These are phyloP conservation scores for Kryptopterus vitreolus DNA, from an alignment of 2,797 vertebrate species.

Conservation along the genomic window DNA sequence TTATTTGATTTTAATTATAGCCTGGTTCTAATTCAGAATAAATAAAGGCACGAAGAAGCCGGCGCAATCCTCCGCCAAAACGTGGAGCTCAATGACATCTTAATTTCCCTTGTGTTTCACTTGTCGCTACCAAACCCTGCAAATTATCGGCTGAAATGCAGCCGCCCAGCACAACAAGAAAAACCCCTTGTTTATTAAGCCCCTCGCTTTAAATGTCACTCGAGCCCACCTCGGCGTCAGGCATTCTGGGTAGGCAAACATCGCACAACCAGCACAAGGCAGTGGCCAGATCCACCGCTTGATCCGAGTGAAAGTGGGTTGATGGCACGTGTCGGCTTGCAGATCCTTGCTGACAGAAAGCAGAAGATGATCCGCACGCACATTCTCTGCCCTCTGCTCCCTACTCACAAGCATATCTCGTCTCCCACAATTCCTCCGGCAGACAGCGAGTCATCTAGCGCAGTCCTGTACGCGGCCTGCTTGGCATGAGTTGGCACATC, in stretches of 20 bases:
- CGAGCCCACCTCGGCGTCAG: conserved; percentile 34
- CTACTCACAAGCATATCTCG: not conserved
- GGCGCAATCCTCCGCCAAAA: conserved; percentile 13
- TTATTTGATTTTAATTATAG: conserved; percentile 11
- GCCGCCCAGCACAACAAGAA: conserved; percentile 30
- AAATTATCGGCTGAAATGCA: conserved; percentile 46
- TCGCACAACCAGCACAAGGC: conserved; percentile 20
- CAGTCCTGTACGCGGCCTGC: not conserved
- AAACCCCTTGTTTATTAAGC: conserved; percentile 58
- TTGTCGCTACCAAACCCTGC: conserved; percentile 20
- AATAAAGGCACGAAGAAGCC: conserved; percentile 17
- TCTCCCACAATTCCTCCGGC: not conserved
- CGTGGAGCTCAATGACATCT: conserved; percentile 38
- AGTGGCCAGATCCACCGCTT: conserved; percentile 21
- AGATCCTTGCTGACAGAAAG: conserved; percentile 34
- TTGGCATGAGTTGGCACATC: not conserved
- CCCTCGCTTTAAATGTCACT: conserved; percentile 59
- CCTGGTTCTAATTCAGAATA: conserved; percentile 5
- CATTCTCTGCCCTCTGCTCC: conserved; percentile 18
- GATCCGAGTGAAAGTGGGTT: conserved; percentile 33
- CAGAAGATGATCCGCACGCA: conserved; percentile 9
- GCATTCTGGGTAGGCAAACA: conserved; percentile 46
- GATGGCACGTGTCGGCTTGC: conserved; percentile 23
- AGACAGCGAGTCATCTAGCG: not conserved
- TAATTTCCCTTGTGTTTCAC: conserved; percentile 56